Conservation (phyloP, 1,140 invertebrate genomes). For the Trialeurodes vaporariorum region DNA sequence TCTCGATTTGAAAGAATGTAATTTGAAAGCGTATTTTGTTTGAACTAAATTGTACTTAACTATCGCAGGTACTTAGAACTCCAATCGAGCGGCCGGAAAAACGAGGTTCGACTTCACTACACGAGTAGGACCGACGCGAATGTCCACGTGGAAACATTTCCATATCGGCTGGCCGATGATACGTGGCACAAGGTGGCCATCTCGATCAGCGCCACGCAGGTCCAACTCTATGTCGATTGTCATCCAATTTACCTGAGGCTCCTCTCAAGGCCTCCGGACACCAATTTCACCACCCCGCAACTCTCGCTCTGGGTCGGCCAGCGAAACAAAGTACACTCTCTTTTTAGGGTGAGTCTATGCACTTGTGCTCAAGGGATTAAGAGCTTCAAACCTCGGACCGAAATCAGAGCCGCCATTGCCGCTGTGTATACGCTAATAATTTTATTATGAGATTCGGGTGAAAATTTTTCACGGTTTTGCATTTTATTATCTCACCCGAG, state of each 20-base stretch:
- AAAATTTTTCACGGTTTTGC: too few relatives aligned
- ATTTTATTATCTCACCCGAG: too few relatives aligned
- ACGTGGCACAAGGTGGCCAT: slow-evolving; percentile 76
- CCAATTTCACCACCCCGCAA: slow-evolving; percentile 55
- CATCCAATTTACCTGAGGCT: slow-evolving; percentile 66
- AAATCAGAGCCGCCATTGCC: too few relatives aligned
- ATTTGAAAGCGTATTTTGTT: too few relatives aligned
- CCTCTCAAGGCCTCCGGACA: slow-evolving; percentile 48
- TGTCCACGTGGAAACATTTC: slow-evolving; percentile 72
- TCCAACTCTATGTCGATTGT: slow-evolving; percentile 75
- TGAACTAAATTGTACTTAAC: slow-evolving; percentile 2
- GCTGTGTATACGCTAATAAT: too few relatives aligned
- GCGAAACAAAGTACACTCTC: slow-evolving; percentile 67
- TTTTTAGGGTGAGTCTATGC: slow-evolving; percentile 61
- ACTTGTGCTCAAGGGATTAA: too few relatives aligned
- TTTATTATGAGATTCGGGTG: too few relatives aligned
- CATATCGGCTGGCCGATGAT: slow-evolving; percentile 69
- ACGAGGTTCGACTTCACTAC: slow-evolving; percentile 69
- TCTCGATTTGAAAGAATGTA: too few relatives aligned
- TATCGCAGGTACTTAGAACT: slow-evolving; percentile 68
- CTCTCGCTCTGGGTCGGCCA: slow-evolving; percentile 76
- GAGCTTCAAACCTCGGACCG: too few relatives aligned
- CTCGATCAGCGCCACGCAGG: slow-evolving; percentile 65
- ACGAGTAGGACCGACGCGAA: slow-evolving; percentile 42
- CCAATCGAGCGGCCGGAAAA: slow-evolving; percentile 74